phyloP scores from a whole-genome alignment of 1,140 invertebrate genomes.

The Polypedilum pembai region DNA sequence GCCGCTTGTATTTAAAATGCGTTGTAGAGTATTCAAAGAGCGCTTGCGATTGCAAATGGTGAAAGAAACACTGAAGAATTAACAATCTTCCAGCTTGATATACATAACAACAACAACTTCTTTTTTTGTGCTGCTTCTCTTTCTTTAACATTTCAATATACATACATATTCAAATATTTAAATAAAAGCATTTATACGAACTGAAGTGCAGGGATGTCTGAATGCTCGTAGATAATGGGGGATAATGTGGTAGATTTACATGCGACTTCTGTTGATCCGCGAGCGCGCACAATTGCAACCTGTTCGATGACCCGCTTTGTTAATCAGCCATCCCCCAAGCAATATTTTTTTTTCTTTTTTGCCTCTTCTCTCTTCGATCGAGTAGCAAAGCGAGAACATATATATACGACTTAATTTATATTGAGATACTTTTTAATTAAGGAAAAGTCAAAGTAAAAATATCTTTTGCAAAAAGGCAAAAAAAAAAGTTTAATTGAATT shows the following conservation, averaged over 20 bases:
- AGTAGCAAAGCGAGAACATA: background rate
- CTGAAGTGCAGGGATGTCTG: background rate
- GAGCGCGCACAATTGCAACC: constrained; percentile 8
- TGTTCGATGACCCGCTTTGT: constrained; percentile 10
- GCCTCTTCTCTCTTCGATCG: background rate
- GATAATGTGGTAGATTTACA: background rate
- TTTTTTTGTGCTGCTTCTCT: constrained; percentile 1
- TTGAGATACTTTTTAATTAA: constrained; percentile 27
- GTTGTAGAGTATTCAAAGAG: background rate
- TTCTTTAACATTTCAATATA: constrained; percentile 14
- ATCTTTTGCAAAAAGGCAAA: constrained; percentile 10
- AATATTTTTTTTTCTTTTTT: background rate
- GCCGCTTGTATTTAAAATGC: constrained; percentile 5
- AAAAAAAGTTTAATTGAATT: constrained; percentile 25
- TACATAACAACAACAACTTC: background rate
- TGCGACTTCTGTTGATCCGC: constrained; percentile 9
- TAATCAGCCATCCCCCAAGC: background rate
- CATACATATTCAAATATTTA: constrained; percentile 19
- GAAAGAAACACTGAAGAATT: constrained; percentile 18
- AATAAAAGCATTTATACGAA: background rate
- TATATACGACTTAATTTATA: constrained; percentile 28
- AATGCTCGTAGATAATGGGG: background rate
- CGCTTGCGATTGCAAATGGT: background rate
- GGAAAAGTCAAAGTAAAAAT: constrained; percentile 10
- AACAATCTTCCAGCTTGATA: constrained; percentile 9